Percentiles rank a stretch among this genome's conserved stretches.
Conservation (phyloP, 2,797 vertebrate species). For the Cuniculus paca region DNA sequence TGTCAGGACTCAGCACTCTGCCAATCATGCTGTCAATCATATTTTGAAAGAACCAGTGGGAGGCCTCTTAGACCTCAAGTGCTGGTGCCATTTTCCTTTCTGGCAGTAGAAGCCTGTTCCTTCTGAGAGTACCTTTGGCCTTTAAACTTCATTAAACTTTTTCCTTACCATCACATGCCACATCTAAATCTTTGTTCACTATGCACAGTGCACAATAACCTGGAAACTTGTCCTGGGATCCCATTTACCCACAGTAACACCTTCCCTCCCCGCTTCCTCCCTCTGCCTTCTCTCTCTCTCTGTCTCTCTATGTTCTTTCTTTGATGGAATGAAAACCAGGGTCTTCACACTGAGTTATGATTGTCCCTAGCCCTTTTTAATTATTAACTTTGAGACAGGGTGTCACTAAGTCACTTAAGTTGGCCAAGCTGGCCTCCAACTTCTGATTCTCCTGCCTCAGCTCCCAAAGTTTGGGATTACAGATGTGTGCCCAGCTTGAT, state of each 20-base stretch:
- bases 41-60: background rate
- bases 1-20: background rate
- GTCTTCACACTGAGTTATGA: background rate
- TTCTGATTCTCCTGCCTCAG: background rate
- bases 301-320: background rate
- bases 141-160: background rate
- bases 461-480: background rate
- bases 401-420: background rate
- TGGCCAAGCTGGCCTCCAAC: background rate
- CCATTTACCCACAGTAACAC: background rate
- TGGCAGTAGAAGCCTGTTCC: background rate
- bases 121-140: background rate
- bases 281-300: background rate
- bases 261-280: background rate
- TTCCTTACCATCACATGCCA: background rate
- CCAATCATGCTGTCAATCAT: background rate
- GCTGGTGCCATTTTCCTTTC: background rate
- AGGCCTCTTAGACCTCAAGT: background rate
- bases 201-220: background rate
- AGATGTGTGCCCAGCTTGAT: too few relatives aligned
- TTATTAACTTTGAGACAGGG: background rate
- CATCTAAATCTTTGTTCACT: background rate
- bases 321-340: background rate
- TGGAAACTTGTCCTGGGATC: background rate
- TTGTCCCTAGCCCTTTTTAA: background rate